A percentile compares a stretch with the other conserved stretches of the same genome.
Conservation (phyloP, 2,113 vertebrate species). For the Apodemus speciosus region DNA sequence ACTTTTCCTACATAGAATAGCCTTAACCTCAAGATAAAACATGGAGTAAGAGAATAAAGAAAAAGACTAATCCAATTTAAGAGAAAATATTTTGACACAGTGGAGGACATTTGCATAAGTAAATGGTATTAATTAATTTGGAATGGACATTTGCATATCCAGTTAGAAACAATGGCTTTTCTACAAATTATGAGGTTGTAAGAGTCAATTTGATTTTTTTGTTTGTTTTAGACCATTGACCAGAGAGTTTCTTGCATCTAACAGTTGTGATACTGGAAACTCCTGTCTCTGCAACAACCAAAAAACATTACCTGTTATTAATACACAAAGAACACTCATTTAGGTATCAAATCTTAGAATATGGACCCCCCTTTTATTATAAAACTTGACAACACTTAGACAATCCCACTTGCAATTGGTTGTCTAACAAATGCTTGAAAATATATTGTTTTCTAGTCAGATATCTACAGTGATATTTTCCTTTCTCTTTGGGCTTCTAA, state of each 20-base stretch:
- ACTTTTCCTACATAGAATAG: constrained; percentile 70
- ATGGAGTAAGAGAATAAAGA: constrained; percentile 51
- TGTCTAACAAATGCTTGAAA: not conserved
- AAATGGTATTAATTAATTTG: constrained; percentile 34
- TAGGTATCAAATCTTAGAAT: no score
- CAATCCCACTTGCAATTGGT: not conserved
- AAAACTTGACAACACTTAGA: not conserved
- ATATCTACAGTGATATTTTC: not conserved
- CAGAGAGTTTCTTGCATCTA: not conserved
- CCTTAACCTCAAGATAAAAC: constrained; percentile 67
- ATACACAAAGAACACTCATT: not conserved
- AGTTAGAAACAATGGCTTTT: not conserved
- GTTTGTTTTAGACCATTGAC: not conserved
- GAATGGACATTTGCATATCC: not conserved
- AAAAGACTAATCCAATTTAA: constrained; percentile 66
- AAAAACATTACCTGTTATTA: not conserved
- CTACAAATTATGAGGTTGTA: not conserved
- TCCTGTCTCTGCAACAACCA: not conserved
- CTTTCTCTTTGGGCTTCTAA: not conserved
- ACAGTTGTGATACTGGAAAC: not conserved
- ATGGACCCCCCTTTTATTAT: not conserved
- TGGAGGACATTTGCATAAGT: constrained; percentile 41
- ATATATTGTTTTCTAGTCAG: not conserved
- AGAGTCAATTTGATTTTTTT: constrained; percentile 40
- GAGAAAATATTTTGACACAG: constrained; percentile 68